Evolutionary conservation across 2,797 vertebrate genomes (phyloP).

Genomic region (Schizopygopsis pylzovi): DNA sequence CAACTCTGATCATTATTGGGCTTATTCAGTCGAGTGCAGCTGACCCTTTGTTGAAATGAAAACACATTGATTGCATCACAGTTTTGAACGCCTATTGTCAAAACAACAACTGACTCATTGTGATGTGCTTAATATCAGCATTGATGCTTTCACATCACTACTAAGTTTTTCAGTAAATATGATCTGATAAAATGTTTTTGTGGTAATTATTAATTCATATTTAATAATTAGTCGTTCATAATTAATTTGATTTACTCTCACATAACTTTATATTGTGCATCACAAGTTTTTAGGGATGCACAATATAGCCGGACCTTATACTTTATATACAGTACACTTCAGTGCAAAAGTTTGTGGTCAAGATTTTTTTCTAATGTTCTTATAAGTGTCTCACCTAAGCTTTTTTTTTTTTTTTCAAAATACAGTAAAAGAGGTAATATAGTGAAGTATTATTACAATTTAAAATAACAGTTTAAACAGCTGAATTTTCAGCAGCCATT

Average conservation of each 20-base stretch:
- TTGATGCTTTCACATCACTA: neutral
- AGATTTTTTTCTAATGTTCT: neutral
- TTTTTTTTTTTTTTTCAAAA: neutral
- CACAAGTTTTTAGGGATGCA: neutral
- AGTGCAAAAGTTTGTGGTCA: neutral
- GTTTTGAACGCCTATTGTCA: neutral
- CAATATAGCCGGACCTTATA: neutral
- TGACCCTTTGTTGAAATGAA: conserved; percentile 2
- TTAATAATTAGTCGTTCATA: too few species aligned
- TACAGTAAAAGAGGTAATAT: neutral
- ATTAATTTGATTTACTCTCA: neutral
- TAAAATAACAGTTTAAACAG: neutral
- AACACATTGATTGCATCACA: neutral
- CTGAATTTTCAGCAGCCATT: neutral
- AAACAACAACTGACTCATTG: neutral
- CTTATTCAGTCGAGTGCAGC: neutral
- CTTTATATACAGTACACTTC: neutral
- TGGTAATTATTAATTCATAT: neutral
- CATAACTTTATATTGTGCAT: neutral
- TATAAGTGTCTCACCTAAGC: neutral
- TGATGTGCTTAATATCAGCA: neutral
- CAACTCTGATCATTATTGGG: neutral
- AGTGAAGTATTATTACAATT: neutral
- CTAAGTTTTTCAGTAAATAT: neutral
- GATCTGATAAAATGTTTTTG: neutral